These are phyloP conservation scores for Hystrix brachyura DNA, from an alignment of 2,113 vertebrate species.

Conservation along the genomic window DNA sequence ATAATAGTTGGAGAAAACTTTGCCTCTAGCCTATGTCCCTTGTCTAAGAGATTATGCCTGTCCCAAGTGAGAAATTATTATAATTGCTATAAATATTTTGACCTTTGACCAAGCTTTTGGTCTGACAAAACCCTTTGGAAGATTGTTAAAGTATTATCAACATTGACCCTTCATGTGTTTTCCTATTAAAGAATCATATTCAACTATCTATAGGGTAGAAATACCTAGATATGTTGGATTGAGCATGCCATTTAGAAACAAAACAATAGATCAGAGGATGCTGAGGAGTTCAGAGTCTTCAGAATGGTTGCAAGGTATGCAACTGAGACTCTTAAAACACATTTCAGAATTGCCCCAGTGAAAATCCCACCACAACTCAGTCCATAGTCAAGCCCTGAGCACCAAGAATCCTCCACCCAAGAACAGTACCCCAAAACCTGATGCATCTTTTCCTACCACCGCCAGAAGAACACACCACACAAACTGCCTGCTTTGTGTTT, in stretches of 20 bases:
- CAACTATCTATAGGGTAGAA: not conserved
- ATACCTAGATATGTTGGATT: not conserved
- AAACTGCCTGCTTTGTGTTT: not conserved
- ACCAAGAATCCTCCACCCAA: not conserved
- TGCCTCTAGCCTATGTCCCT: not conserved
- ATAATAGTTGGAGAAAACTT: not conserved
- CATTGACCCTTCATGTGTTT: not conserved
- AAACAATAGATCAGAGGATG: not conserved
- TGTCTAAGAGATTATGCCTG: not conserved
- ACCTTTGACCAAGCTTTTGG: not conserved
- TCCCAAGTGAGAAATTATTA: not conserved
- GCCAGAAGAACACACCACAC: not conserved
- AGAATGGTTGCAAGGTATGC: not conserved
- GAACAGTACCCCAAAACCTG: not conserved
- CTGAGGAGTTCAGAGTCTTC: not conserved
- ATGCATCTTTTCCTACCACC: not conserved
- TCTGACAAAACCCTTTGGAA: not conserved
- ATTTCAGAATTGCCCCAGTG: not conserved
- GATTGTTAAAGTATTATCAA: not conserved
- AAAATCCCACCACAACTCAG: not conserved
- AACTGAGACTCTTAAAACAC: not conserved
- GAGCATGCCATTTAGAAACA: not conserved
- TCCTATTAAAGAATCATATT: not conserved
- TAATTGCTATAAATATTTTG: not conserved
- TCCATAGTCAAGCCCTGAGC: not conserved